Evolutionary conservation across 2,797 vertebrate genomes (phyloP).

Genomic region (Brachyalestes nurse): DNA sequence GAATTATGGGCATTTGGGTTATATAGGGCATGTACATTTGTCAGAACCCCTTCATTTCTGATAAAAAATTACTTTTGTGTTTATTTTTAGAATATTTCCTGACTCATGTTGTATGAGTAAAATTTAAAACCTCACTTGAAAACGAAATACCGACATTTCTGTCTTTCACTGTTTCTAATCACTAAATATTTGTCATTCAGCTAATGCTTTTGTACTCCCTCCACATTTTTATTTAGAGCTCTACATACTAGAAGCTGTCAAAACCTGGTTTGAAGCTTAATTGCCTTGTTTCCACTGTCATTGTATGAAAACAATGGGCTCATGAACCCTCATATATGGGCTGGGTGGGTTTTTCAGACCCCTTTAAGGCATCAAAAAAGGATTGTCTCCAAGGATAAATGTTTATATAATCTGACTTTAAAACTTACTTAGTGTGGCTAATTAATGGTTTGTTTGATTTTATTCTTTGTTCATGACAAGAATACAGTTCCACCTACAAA

Average conservation of each 20-base stretch:
- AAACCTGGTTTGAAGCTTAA: slow-evolving; percentile 21
- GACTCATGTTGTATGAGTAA: no score
- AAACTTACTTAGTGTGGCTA: not conserved
- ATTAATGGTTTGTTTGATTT: not conserved
- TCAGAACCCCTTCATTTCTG: no score
- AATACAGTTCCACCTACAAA: not conserved
- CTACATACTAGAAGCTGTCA: slow-evolving; percentile 8
- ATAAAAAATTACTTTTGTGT: no score
- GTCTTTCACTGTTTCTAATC: no score
- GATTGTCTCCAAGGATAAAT: slow-evolving; percentile 10
- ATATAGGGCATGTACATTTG: no score
- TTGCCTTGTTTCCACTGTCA: slow-evolving; percentile 25
- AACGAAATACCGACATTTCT: no score
- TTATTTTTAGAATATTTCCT: no score
- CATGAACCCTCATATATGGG: slow-evolving; percentile 7
- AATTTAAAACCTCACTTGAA: no score
- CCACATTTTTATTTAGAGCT: not conserved
- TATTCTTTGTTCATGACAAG: not conserved
- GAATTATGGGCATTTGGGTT: no score
- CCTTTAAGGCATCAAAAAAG: not conserved
- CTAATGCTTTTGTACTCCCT: not conserved
- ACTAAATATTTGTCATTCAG: not conserved
- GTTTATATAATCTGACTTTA: slow-evolving; percentile 17
- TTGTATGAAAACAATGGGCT: slow-evolving; percentile 20
- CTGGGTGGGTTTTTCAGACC: slow-evolving; percentile 16